Percentiles rank a stretch among this genome's conserved stretches.
Evolutionary conservation across 2,888 invertebrate genomes (phyloP).

Genomic region (Tipula confusa): DNA sequence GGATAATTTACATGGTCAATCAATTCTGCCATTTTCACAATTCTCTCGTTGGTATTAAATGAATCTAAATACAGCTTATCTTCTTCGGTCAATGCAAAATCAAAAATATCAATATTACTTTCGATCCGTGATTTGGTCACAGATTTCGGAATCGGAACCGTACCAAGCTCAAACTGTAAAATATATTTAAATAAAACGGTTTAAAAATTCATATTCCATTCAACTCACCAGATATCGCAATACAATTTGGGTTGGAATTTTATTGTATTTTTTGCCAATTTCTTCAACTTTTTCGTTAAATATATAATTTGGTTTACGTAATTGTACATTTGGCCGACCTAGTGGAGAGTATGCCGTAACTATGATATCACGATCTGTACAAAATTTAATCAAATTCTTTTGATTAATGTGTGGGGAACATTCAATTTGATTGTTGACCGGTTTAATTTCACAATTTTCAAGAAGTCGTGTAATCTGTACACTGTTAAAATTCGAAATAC

Average conservation of each 20-base stretch:
- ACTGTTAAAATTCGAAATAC: conserved; percentile 82
- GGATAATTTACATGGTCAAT: conserved; percentile 46
- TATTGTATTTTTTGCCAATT: conserved; percentile 58
- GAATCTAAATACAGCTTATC: conserved; percentile 52
- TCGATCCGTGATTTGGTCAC: conserved; percentile 49
- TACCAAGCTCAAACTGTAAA: conserved; percentile 53
- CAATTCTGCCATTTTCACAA: conserved; percentile 36
- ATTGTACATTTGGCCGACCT: conserved; percentile 55
- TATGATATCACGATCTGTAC: conserved; percentile 58
- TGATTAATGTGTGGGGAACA: conserved; percentile 66
- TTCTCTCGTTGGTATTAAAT: conserved; percentile 50
- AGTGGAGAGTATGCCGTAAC: conserved; percentile 72
- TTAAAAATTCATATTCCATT: not conserved
- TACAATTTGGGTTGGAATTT: conserved; percentile 60
- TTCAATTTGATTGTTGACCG: conserved; percentile 58
- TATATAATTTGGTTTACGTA: conserved; percentile 50
- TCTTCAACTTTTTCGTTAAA: conserved; percentile 53
- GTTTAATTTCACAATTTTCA: conserved; percentile 59
- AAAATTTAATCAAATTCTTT: conserved; percentile 62
- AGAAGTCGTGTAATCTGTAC: conserved; percentile 68
- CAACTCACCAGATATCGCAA: conserved; percentile 61
- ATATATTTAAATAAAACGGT: conserved; percentile 51
- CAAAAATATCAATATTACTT: conserved; percentile 53
- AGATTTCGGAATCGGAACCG: conserved; percentile 50
- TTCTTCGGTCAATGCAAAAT: conserved; percentile 52